Conservation (phyloP, 2,113 vertebrate species). For the Protomyctophum bolini region DNA sequence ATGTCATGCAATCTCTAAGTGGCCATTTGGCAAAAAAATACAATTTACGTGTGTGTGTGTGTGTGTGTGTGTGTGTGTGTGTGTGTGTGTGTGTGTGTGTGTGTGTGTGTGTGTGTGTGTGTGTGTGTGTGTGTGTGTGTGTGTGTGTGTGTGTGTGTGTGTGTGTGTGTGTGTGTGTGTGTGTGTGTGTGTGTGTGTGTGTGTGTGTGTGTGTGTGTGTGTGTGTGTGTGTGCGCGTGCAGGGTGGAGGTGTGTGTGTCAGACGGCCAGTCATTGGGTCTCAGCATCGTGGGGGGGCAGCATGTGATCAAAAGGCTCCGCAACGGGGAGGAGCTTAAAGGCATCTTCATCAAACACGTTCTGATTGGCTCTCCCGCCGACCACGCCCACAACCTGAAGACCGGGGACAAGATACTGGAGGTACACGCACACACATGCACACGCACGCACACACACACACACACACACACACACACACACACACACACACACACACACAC, state of each 20-base stretch:
- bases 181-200: conserved; percentile 2
- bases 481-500: too few relatives aligned
- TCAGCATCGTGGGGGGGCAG: conserved; percentile 97
- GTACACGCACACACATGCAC: conserved; percentile 59
- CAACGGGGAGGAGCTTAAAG: conserved; percentile 96
- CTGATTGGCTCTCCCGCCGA: conserved; percentile 87
- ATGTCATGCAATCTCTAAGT: too few relatives aligned
- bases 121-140: too few relatives aligned
- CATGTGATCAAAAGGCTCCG: conserved; percentile 93
- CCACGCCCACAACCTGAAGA: conserved; percentile 84
- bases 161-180: neutral
- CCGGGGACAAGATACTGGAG: conserved; percentile 98
- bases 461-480: too few relatives aligned
- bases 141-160: too few relatives aligned
- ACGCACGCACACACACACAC: neutral
- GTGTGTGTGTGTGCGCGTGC: conserved; percentile 6
- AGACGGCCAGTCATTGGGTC: conserved; percentile 87
- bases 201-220: neutral
- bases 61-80: too few relatives aligned
- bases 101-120: too few relatives aligned
- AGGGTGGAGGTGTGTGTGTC: conserved; percentile 93
- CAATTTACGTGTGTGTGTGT: too few relatives aligned
- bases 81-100: too few relatives aligned
- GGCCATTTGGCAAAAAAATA: too few relatives aligned
- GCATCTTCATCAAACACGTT: conserved; percentile 98